Evolutionary conservation across 53 echinoderm and acorn worm species (phyloP), one percentile per base, ranked within the genome.

Genomic region (Holothuria leucospilota): DNA sequence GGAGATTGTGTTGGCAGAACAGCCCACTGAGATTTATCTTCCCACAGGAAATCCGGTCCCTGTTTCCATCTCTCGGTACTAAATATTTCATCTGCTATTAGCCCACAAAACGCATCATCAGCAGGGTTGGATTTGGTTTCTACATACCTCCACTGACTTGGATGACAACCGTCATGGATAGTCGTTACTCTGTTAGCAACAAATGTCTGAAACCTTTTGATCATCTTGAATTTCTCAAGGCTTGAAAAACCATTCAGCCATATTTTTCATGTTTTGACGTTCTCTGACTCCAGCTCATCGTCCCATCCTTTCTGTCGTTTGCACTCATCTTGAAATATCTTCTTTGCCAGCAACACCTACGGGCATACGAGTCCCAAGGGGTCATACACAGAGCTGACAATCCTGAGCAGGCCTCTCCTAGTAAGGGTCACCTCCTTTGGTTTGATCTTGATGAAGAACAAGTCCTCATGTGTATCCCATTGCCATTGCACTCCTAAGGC

Each of bases 71-170:
- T n/a, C n/a, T n/a, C n/a, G n/a, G n/a, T n/a, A n/a, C n/a, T n/a
- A n/a, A n/a, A n/a, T n/a, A n/a, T n/a, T n/a, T n/a, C n/a, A n/a
- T n/a, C n/a, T n/a, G n/a, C n/a, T n/a, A n/a, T n/a, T n/a, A 16
- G 8, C 25, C 87, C 87, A 46, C 91, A 62, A 27, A 83, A 91
- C 38, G 84, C 71, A 82, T 87, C 87, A 69, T 91, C 82, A 56
- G 90, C 86, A 64, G 86, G 90, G 53, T 86, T 86, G 38, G 29
- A 38, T 15, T 59, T 27, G 26, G 86, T 59, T n/a, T n/a, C n/a
- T n/a, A n/a, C n/a, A n/a, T n/a, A n/a, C n/a, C n/a, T n/a, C n/a
- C n/a, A n/a, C n/a, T n/a, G n/a, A n/a, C n/a, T n/a, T n/a, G n/a
- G n/a, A n/a, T n/a, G n/a, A n/a, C n/a, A n/a, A n/a, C n/a, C n/a